Base-by-base conservation (phyloP, 2,113 vertebrate species). In the Oncorhynchus keta region DNA sequence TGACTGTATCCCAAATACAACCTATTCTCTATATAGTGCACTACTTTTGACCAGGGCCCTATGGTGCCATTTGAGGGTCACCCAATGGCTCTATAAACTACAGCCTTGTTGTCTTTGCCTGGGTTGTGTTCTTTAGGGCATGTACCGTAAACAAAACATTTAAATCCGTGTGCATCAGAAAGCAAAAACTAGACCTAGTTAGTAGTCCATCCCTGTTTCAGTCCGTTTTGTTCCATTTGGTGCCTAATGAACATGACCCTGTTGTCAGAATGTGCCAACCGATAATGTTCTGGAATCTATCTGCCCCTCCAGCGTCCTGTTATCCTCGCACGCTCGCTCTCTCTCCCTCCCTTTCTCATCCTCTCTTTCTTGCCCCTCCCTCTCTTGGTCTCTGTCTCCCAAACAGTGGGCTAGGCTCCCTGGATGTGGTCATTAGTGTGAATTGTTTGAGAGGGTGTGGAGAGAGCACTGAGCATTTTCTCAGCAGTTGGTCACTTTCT, bases 401-500 rank as follows among this genome's bases (percentile, higher is more conserved):
- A 65, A 3, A 5, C 57, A 35, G 55, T 32, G 61, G 70, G 48
- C 67, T n/a, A 4, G 65, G 72, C 75, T 74, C 68, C 70, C 74
- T 75, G 77, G 81, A 89, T 86, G 59, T 85, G 87, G 88, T 86
- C 84, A 74, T 84, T 81, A 70, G 57, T 3, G 51, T 57, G 20
- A 73, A 82, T 80, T 86, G 85, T 85, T 89, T 88, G 66, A 81
- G 73, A 85, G 88, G 80, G 84, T 78, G 83, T 88, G 74, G 76
- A 80, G 77, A 0, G 79, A 39, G 35, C 71, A 74, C 11, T 0
- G 81, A 73, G 81, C 76, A 76, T 86, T 90, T 85, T 89, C 80
- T 81, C 76, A 79, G 81, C 86, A 85, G 79, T 83, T 81, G 81
- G 73, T 84, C 82, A 84, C n/a, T 83, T 89, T 84, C 89, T 91